These are phyloP conservation scores for Tupiocoris notatus DNA, from an alignment of 2,888 invertebrate species.

Conservation along the genomic window DNA sequence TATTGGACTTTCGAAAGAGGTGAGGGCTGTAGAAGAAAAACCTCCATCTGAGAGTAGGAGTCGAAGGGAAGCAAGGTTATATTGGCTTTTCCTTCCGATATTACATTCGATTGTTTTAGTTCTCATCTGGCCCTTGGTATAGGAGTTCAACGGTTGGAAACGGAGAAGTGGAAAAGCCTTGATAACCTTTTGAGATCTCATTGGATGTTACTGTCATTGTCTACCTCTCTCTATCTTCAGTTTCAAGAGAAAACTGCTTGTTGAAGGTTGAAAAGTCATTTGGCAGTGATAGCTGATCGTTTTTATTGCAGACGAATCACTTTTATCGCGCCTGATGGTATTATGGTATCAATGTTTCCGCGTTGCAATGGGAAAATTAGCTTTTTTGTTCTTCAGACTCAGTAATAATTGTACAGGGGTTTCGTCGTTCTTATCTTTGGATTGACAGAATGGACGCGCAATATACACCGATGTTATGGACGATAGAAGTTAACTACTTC, in stretches of 20 bases:
- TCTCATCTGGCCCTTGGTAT: conserved; percentile 12
- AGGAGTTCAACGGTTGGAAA: too few relatives aligned
- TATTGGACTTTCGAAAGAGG: conserved; percentile 15
- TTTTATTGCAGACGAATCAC: conserved; percentile 4
- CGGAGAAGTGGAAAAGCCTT: conserved; percentile 1
- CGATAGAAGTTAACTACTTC: too few relatives aligned
- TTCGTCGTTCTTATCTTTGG: too few relatives aligned
- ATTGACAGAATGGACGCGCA: too few relatives aligned
- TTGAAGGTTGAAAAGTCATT: conserved; percentile 3
- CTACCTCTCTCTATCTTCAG: not conserved
- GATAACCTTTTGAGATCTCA: conserved; percentile 15
- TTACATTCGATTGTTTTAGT: conserved; percentile 41
- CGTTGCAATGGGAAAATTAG: not conserved
- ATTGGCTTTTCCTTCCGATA: conserved; percentile 22
- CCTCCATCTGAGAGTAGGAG: too few relatives aligned
- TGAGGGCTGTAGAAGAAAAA: not conserved
- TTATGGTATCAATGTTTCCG: not conserved
- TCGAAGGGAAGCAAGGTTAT: not conserved
- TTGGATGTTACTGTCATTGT: not conserved
- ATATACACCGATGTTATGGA: too few relatives aligned
- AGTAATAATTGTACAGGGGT: too few relatives aligned
- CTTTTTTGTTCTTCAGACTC: not conserved
- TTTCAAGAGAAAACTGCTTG: not conserved
- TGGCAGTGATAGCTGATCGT: conserved; percentile 25
- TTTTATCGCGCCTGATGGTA: not conserved